phyloP scores from a whole-genome alignment of 2,113 vertebrate genomes.

The Plecturocebus donacophilus region DNA sequence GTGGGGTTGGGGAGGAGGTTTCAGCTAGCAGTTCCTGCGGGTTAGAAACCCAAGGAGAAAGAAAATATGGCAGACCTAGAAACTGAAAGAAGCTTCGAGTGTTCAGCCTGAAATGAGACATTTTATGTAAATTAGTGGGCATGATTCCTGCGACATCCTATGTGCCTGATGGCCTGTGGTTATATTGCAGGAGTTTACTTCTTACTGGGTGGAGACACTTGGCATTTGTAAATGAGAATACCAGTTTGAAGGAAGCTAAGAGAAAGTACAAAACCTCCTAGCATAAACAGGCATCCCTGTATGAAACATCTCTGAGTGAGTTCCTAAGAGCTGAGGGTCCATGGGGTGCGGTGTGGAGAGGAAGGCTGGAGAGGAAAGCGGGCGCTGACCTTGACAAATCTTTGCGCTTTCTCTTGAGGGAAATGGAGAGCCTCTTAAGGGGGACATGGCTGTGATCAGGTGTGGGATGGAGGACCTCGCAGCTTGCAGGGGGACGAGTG shows the following conservation, averaged over 20 bases:
- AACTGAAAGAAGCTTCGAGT: not conserved
- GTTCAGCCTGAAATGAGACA: not conserved
- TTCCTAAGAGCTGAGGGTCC: not conserved
- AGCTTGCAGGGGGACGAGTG: too few relatives aligned
- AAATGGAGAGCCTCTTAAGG: not conserved
- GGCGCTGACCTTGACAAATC: not conserved
- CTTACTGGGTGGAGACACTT: too few relatives aligned
- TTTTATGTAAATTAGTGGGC: not conserved
- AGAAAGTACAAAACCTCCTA: not conserved
- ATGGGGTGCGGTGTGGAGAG: fast-evolving
- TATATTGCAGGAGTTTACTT: not conserved
- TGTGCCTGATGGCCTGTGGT: not conserved
- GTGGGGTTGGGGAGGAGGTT: not conserved
- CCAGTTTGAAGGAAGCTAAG: not conserved
- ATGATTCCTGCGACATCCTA: not conserved
- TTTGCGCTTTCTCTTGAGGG: not conserved
- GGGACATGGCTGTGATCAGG: not conserved
- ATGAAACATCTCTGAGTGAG: not conserved
- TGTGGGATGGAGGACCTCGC: too few relatives aligned
- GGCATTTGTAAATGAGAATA: not conserved
- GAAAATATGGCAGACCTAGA: too few relatives aligned
- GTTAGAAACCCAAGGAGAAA: too few relatives aligned
- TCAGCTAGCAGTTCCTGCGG: fast-evolving
- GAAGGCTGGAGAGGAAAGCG: not conserved
- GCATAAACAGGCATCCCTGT: not conserved